Evolutionary conservation across 1,140 invertebrate genomes (phyloP).

Genomic region (Ptiloglossa arizonensis): DNA sequence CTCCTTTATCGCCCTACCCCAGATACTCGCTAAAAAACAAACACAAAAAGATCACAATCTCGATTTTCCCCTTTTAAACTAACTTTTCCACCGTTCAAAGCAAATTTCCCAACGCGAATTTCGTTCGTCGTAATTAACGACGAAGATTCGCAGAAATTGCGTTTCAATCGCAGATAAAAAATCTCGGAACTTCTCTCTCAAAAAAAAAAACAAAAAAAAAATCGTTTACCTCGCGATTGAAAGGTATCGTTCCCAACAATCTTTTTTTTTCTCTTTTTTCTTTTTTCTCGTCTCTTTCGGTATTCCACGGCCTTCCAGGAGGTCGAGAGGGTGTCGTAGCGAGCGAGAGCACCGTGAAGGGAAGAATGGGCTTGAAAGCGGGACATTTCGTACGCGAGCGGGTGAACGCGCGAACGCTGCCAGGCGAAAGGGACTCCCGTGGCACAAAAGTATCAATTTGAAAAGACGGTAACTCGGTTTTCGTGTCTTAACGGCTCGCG

Average conservation of each 20-base stretch:
- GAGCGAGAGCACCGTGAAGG: background rate
- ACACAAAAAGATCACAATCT: too few species aligned
- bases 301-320: background rate
- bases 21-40: too few species aligned
- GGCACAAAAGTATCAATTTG: conserved; percentile 18
- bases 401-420: conserved; percentile 14
- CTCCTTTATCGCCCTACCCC: too few species aligned
- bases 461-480: conserved; percentile 23
- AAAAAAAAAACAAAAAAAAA: background rate
- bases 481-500: conserved; percentile 38
- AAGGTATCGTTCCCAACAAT: background rate
- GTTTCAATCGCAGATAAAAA: too few species aligned
- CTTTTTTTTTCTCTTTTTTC: too few species aligned
- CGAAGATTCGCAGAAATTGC: background rate
- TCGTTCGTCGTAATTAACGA: too few species aligned
- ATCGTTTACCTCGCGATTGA: background rate
- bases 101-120: too few species aligned
- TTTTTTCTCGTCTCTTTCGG: background rate
- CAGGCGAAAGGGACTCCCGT: background rate
- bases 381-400: background rate
- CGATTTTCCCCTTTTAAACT: too few species aligned
- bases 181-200: too few species aligned
- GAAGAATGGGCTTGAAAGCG: background rate
- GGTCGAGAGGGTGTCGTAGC: too few species aligned
- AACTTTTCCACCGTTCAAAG: too few species aligned